Evolutionary conservation across 1,140 invertebrate genomes (phyloP).

Genomic region (Pissodes strobi): DNA sequence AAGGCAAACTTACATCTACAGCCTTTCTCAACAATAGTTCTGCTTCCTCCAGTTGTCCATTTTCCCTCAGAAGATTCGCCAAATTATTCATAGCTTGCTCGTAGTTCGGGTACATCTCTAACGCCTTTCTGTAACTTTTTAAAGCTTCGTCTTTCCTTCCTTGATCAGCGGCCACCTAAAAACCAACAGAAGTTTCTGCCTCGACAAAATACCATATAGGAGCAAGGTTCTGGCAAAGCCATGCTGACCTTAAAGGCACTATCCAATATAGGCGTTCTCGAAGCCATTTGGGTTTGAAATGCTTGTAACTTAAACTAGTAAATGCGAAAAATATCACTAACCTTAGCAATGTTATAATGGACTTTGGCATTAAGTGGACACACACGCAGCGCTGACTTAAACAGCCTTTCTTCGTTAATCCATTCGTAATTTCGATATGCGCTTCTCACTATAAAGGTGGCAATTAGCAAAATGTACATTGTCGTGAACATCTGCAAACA

Average conservation of each 20-base stretch:
- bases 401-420: conserved; percentile 75
- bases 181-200: too few relatives aligned
- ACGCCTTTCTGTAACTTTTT: conserved; percentile 66
- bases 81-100: conserved; percentile 98
- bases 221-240: too few relatives aligned
- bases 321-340: too few relatives aligned
- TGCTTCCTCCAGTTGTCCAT: conserved; percentile 72
- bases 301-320: too few relatives aligned
- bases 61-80: conserved; percentile 87
- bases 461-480: conserved; percentile 28
- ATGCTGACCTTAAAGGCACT: too few relatives aligned
- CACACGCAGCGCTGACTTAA: conserved; percentile 71
- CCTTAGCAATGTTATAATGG: conserved; percentile 94
- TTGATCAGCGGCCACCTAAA: conserved; percentile 69
- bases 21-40: conserved; percentile 77
- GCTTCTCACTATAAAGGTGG: conserved; percentile 60
- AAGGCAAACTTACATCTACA: conserved; percentile 69
- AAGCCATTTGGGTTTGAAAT: too few relatives aligned
- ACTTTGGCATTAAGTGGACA: conserved; percentile 93
- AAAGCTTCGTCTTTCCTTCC: conserved; percentile 72
- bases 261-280: too few relatives aligned
- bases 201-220: too few relatives aligned
- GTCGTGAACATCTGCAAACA: conserved; percentile 38
- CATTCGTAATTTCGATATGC: conserved; percentile 77
- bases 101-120: conserved; percentile 80